phyloP scores from a whole-genome alignment of 2,888 invertebrate genomes.

The Chironomus riparius region DNA sequence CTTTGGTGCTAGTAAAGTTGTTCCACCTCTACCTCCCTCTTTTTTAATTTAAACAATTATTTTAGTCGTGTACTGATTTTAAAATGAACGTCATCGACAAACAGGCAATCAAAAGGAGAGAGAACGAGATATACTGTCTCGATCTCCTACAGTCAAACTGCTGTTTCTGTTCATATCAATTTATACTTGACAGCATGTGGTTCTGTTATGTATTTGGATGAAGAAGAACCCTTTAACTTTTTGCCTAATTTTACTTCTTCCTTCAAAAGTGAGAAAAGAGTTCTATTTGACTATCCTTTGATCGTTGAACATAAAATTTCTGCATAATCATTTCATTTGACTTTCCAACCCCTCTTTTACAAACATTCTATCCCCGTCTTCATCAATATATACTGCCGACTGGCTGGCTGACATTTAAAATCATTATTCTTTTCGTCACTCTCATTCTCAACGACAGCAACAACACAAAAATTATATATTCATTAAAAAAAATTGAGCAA shows the following conservation, averaged over 20 bases:
- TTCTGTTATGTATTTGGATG: neutral
- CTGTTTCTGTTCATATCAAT: slow-evolving; percentile 18
- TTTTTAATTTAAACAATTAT: neutral
- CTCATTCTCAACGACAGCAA: neutral
- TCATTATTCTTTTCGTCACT: neutral
- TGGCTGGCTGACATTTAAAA: neutral
- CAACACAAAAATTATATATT: neutral
- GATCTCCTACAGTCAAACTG: slow-evolving; percentile 14
- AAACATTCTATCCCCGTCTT: neutral
- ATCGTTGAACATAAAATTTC: neutral
- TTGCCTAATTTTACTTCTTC: neutral
- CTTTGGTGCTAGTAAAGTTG: neutral
- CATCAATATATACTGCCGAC: neutral
- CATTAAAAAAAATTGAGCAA: neutral
- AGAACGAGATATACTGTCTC: neutral
- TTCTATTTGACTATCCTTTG: neutral
- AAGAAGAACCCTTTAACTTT: slow-evolving; percentile 1
- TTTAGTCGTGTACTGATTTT: neutral
- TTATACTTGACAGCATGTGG: slow-evolving; percentile 24
- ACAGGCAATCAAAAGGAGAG: too few relatives aligned
- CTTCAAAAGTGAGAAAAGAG: neutral
- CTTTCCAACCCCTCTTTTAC: neutral
- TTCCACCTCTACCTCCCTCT: neutral
- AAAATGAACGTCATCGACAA: neutral
- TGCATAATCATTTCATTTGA: slow-evolving; percentile 13